Conservation (phyloP, 2,797 vertebrate genomes). For the Brotula barbata region DNA sequence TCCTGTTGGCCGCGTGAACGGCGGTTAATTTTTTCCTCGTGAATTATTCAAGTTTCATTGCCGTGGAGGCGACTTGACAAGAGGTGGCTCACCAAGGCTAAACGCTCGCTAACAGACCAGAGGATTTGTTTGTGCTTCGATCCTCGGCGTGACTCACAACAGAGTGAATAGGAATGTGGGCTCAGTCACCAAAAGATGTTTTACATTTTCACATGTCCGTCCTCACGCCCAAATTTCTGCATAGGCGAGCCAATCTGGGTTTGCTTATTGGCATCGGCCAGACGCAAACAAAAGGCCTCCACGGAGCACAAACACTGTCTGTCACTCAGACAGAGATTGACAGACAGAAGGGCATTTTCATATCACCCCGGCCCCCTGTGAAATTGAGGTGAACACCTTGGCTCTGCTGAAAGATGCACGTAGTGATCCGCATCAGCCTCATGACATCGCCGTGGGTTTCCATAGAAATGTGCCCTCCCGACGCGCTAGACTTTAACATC, state of each 20-base stretch:
- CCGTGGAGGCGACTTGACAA: constrained; percentile 31
- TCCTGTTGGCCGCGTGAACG: constrained; percentile 34
- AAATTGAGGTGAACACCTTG: constrained; percentile 77
- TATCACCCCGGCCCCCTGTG: constrained; percentile 47
- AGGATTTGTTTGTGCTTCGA: constrained; percentile 20
- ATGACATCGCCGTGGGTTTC: constrained; percentile 57
- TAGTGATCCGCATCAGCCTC: constrained; percentile 62
- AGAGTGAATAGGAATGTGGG: constrained; percentile 19
- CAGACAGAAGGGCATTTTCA: constrained; percentile 39
- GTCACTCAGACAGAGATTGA: constrained; percentile 59
- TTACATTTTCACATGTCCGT: not conserved
- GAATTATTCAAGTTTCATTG: constrained; percentile 63
- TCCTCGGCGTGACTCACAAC: constrained; percentile 31
- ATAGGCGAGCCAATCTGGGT: constrained; percentile 28
- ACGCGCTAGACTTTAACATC: constrained; percentile 45
- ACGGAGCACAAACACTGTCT: constrained; percentile 46
- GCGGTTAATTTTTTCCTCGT: constrained; percentile 41
- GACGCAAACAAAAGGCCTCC: constrained; percentile 54
- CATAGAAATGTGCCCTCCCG: constrained; percentile 61
- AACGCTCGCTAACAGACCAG: constrained; percentile 48
- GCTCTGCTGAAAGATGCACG: constrained; percentile 57
- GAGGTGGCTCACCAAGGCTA: constrained; percentile 33
- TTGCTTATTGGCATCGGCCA: constrained; percentile 46
- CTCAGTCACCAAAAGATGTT: constrained; percentile 14
- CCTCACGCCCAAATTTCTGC: constrained; percentile 10